phyloP scores from a whole-genome alignment of 1,140 invertebrate genomes.

The Coptotermes formosanus region DNA sequence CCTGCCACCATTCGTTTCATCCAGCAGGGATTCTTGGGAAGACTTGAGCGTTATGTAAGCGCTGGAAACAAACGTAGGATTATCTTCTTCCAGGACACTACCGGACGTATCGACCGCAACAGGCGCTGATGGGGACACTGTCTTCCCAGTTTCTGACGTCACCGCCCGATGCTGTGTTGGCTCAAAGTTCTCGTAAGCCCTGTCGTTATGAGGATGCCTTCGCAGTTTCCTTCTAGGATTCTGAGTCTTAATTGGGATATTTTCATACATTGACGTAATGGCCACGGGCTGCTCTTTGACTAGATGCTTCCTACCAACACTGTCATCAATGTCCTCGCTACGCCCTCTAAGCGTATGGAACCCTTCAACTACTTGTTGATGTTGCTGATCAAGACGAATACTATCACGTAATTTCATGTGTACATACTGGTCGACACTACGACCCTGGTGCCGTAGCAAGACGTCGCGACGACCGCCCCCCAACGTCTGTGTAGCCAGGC shows the following conservation, averaged over 20 bases:
- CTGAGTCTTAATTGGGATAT: conserved; percentile 67
- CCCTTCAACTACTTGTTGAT: conserved; percentile 38
- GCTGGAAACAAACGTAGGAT: conserved; percentile 56
- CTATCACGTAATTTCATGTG: conserved; percentile 64
- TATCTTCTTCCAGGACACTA: conserved; percentile 33
- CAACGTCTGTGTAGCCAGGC: conserved; percentile 34
- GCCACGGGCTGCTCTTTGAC: conserved; percentile 59
- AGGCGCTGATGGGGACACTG: conserved; percentile 42
- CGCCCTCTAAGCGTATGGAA: conserved; percentile 51
- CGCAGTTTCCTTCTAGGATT: conserved; percentile 70
- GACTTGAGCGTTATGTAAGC: conserved; percentile 62
- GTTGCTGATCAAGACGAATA: conserved; percentile 45
- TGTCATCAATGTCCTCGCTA: conserved; percentile 13
- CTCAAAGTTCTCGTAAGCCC: conserved; percentile 60
- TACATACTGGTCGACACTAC: conserved; percentile 74
- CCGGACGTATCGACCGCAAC: conserved; percentile 42
- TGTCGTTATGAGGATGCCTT: conserved; percentile 52
- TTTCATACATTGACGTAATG: conserved; percentile 70
- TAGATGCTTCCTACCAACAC: background rate
- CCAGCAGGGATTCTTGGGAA: conserved; percentile 63
- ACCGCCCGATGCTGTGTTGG: conserved; percentile 37
- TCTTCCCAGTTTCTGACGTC: conserved; percentile 23
- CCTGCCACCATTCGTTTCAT: conserved; percentile 46
- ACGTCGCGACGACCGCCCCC: conserved; percentile 37
- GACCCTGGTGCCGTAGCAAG: conserved; percentile 59